Evolutionary conservation across 2,888 invertebrate species (phyloP), one percentile per base, ranked within the genome.

Genomic region (Latrodectus elegans): DNA sequence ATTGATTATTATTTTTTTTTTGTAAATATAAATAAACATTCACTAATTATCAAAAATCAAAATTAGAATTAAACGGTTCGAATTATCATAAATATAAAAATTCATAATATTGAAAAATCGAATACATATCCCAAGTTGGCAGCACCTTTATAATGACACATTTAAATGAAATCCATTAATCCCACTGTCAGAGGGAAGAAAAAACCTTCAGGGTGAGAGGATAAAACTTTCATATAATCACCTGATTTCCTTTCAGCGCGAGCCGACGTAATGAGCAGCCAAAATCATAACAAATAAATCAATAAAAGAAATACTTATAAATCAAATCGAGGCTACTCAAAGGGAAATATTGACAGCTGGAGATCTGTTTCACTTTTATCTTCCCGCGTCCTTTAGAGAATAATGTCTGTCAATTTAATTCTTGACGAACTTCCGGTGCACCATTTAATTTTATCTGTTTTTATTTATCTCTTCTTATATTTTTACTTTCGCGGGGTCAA

Each of bases 211-310:
- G 75, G 74, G 14, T 17, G 15, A 68, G 55, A 70, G 55, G 26
- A 75, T 55, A 75, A 68, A 75, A 73, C 26, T 67, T 60, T 12
- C 9, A 53, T 11, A n/a, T 9, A 64, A 72, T 22, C 64, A 72
- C 72, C 64, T 72, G 60, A 64, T 60, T 79, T 51, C 65, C 64
- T 75, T 82, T 82, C 82, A 68, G 68, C 82, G 72, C 65, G 53
- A 49, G 12, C 49, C 81, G 73, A 60, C 53, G 52, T 82, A 82
- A 82, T 82, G 75, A 75, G 49, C 38, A 65, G 17, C 70, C 17
- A 68, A 14, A 75, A 82, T 75, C 82, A 82, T 75, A 75, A 82
- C 82, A 53, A 49, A 75, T 82, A 82, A 82, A 82, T 82, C 74
- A 82, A 70, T 17, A n/a, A 51, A 52, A 73, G 49, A 17, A 55